Evolutionary conservation across 2,888 invertebrate genomes (phyloP).

Genomic region (Pardosa pseudoannulata): DNA sequence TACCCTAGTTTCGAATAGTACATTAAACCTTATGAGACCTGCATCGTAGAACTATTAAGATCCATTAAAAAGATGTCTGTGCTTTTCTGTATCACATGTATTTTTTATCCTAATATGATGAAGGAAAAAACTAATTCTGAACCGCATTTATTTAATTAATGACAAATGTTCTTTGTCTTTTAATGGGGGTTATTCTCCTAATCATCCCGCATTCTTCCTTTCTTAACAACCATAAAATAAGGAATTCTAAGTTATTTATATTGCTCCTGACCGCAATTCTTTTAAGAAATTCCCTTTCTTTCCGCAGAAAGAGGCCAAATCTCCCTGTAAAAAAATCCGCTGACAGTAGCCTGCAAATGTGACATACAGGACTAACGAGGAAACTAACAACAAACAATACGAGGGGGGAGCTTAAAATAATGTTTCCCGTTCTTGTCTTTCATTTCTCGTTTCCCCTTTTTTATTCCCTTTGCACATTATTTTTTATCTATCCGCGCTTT

Average conservation of each 20-base stretch:
- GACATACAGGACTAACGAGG: constrained; percentile 61
- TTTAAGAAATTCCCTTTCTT: constrained; percentile 42
- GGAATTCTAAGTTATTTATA: constrained; percentile 32
- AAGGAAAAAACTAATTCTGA: background rate
- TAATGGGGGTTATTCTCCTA: background rate
- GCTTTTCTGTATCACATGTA: no score
- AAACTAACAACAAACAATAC: constrained; percentile 63
- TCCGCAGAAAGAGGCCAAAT: constrained; percentile 46
- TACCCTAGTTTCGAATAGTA: no score
- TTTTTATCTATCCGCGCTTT: constrained; percentile 49
- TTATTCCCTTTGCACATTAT: constrained; percentile 29
- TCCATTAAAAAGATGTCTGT: no score
- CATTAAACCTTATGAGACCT: no score
- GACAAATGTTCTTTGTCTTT: background rate
- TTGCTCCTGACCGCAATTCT: constrained; percentile 40
- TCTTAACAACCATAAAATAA: constrained; percentile 3
- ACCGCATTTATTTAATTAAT: constrained; percentile 12
- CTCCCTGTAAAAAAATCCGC: constrained; percentile 39
- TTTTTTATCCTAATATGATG: background rate
- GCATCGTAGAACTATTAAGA: no score
- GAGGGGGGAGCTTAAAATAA: constrained; percentile 55
- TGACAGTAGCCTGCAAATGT: constrained; percentile 58
- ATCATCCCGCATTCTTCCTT: constrained; percentile 13
- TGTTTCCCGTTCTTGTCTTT: constrained; percentile 60
- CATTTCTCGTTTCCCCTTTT: constrained; percentile 56